Evolutionary conservation across 2,113 vertebrate species (phyloP).

Genomic region (Nothobranchius kuhntae): DNA sequence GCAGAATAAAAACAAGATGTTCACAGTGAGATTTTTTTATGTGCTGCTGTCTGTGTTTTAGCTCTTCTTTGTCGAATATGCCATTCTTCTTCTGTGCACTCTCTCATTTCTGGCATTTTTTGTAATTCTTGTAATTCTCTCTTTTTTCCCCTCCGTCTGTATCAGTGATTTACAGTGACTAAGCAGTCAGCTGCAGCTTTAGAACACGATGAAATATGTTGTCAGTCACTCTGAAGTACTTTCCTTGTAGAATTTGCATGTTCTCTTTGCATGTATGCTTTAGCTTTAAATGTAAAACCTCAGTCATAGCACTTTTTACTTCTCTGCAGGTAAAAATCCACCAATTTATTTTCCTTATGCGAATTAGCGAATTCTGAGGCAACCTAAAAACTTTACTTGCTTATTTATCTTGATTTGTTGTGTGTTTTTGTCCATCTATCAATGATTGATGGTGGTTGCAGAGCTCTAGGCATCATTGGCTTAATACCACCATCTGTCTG

Average conservation of each 20-base stretch:
- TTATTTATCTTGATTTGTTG: slow-evolving; percentile 12
- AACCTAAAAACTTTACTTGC: not conserved
- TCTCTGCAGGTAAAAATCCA: not conserved
- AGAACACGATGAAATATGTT: slow-evolving; percentile 7
- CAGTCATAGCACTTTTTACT: not conserved
- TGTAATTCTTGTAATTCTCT: not conserved
- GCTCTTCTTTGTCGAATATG: not conserved
- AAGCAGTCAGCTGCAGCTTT: not conserved
- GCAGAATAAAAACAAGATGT: not conserved
- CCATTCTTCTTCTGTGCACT: not conserved
- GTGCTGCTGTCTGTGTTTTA: not conserved
- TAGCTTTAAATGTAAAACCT: too few species aligned
- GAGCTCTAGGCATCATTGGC: slow-evolving; percentile 26
- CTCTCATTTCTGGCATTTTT: not conserved
- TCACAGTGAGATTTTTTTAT: not conserved
- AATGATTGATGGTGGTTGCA: slow-evolving; percentile 27
- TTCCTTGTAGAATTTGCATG: not conserved
- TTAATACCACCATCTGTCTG: slow-evolving; percentile 51
- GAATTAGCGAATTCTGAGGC: not conserved
- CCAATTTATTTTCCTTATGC: not conserved
- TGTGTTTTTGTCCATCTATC: slow-evolving; percentile 22
- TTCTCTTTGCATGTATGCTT: slow-evolving; percentile 3
- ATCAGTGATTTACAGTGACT: slow-evolving; percentile 4
- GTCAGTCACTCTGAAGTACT: not conserved
- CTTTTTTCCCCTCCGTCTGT: not conserved